Evolutionary conservation across 2,797 vertebrate genomes (phyloP).

Genomic region (Meda fulgida): DNA sequence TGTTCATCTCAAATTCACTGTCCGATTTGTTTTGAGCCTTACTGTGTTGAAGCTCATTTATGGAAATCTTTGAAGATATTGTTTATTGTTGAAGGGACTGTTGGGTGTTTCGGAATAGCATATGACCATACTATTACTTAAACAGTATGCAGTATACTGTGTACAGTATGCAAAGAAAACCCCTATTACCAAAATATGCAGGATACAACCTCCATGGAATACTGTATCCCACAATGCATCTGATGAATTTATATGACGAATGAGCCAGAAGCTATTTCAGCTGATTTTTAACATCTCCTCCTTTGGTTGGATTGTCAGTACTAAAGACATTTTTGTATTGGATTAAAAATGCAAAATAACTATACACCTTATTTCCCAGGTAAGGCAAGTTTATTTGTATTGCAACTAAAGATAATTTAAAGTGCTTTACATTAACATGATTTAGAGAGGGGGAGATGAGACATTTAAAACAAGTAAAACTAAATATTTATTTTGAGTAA

Average conservation of each 20-base stretch:
- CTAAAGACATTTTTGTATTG: not conserved
- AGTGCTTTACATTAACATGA: not conserved
- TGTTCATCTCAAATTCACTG: constrained; percentile 19
- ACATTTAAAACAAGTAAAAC: not conserved
- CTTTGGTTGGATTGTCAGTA: not conserved
- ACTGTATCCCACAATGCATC: not conserved
- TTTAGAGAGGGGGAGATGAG: not conserved
- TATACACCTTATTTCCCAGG: not conserved
- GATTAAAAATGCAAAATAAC: not conserved
- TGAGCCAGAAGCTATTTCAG: not conserved
- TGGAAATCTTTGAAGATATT: not conserved
- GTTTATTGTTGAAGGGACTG: not conserved
- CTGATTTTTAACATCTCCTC: not conserved
- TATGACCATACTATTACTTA: not conserved
- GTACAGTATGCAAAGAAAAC: not conserved
- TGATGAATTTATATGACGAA: not conserved
- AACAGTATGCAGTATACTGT: not conserved
- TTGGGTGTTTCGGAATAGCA: not conserved
- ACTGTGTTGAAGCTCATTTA: not conserved
- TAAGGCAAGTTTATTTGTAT: not conserved
- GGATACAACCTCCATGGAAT: not conserved
- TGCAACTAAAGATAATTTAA: not conserved
- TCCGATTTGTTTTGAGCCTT: constrained; percentile 13
- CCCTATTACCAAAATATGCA: not conserved
- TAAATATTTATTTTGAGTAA: not conserved